phyloP scores from a whole-genome alignment of 2,113 vertebrate species.

The Natator depressus region DNA sequence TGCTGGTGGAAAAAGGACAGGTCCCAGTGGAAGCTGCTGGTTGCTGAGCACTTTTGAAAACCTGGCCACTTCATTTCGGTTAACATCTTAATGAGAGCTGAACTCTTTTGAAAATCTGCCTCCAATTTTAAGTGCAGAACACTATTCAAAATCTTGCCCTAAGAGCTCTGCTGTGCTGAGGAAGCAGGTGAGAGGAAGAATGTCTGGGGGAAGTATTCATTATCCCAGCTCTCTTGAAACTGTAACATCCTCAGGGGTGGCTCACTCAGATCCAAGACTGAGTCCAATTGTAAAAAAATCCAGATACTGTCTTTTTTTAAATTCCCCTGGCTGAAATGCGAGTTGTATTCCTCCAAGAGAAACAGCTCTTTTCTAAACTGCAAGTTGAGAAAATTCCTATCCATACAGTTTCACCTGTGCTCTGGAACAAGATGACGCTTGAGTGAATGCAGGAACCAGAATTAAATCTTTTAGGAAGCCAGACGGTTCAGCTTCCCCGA shows the following conservation, averaged over 20 bases:
- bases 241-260: neutral
- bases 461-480: neutral
- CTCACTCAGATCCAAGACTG: fast-evolving
- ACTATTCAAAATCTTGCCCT: neutral
- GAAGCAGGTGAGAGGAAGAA: neutral
- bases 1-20: neutral
- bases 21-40: neutral
- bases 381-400: neutral
- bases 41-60: neutral
- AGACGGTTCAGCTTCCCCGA: neutral
- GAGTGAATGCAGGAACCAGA: neutral
- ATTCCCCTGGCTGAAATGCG: neutral
- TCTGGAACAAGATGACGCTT: neutral
- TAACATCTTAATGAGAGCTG: neutral
- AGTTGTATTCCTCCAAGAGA: neutral
- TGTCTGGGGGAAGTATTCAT: neutral
- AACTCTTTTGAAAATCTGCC: neutral
- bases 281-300: neutral
- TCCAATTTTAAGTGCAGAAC: neutral
- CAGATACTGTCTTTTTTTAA: neutral
- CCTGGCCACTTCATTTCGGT: neutral
- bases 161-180: neutral
- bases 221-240: neutral
- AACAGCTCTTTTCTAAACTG: neutral
- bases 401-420: neutral